These are phyloP conservation scores for Natrix natrix DNA, from an alignment of 2,797 vertebrate genomes.

Conservation along the genomic window DNA sequence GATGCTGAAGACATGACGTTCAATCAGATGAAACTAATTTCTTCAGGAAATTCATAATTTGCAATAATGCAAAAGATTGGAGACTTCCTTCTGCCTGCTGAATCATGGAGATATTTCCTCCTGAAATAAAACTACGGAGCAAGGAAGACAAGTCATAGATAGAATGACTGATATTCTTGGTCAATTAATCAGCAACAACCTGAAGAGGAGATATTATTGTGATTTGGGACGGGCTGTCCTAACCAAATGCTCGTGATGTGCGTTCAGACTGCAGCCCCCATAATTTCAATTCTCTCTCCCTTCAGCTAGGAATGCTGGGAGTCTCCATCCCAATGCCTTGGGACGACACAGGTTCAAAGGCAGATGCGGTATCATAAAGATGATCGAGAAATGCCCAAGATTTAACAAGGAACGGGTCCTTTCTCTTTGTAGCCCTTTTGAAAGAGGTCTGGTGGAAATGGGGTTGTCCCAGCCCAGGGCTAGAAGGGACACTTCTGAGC, in stretches of 20 bases:
- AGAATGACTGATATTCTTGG: not conserved
- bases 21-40: not conserved
- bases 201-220: not conserved
- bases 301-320: not conserved
- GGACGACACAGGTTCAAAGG: not conserved
- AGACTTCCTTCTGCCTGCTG: not conserved
- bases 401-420: not conserved
- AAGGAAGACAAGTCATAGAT: not conserved
- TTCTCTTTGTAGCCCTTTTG: not conserved
- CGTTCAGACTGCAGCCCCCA: not conserved
- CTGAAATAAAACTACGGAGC: not conserved
- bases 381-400: not conserved
- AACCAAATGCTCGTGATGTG: not conserved
- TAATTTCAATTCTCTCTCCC: not conserved
- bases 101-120: not conserved
- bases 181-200: not conserved
- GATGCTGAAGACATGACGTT: not conserved
- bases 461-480: not conserved
- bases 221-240: not conserved
- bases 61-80: not conserved
- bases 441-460: not conserved
- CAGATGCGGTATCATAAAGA: not conserved
- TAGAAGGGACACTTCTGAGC: not conserved
- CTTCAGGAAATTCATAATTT: not conserved
- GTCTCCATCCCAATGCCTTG: not conserved